phyloP scores from a whole-genome alignment of 2,113 vertebrate species.

The Mesembrinibis cayennensis region DNA sequence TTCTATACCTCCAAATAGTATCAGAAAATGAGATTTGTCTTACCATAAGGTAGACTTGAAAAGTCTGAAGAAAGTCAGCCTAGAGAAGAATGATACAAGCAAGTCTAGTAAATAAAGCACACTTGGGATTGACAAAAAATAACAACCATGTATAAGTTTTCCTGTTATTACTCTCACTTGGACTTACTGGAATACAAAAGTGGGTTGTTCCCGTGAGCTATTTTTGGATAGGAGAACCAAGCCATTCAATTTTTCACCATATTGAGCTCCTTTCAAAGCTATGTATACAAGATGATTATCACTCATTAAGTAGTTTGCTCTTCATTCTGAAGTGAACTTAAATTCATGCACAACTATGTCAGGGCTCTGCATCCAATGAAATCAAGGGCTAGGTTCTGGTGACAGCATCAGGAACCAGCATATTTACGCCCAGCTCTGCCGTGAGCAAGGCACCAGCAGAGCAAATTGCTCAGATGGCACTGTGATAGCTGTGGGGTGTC shows the following conservation, averaged over 20 bases:
- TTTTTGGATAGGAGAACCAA: background rate
- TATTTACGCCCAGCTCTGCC: background rate
- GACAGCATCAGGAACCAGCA: background rate
- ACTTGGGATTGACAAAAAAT: background rate
- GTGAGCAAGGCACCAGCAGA: background rate
- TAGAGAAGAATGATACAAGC: background rate
- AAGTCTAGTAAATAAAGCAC: background rate
- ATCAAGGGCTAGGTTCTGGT: background rate
- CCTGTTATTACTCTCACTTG: background rate
- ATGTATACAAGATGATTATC: background rate
- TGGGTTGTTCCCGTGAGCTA: background rate
- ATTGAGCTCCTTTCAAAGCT: background rate
- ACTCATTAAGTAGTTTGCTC: background rate
- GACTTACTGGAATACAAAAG: background rate
- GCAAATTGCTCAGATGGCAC: background rate
- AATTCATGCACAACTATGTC: background rate
- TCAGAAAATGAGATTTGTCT: background rate
- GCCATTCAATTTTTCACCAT: background rate
- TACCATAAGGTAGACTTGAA: background rate
- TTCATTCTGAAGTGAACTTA: background rate
- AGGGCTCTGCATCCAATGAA: background rate
- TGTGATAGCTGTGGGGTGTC: background rate
- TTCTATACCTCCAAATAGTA: background rate
- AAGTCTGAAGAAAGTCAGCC: background rate
- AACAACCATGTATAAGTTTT: background rate